A percentile compares a stretch with the other conserved stretches of the same genome.
Conservation (phyloP, 2,888 invertebrate genomes). For the Gisinianus flammeolus region DNA sequence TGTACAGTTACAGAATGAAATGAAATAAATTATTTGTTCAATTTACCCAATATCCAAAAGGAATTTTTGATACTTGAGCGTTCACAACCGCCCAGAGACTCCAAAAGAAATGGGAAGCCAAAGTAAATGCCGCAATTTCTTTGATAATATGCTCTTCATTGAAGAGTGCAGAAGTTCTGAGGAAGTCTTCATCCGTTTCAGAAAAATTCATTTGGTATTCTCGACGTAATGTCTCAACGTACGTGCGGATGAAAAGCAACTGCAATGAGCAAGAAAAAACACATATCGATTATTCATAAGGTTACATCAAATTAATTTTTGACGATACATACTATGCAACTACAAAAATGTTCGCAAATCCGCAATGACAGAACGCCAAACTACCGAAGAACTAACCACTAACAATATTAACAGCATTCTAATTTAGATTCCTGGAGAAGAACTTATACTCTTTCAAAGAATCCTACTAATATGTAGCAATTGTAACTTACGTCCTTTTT, state of each 20-base stretch:
- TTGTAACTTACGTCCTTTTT: too few relatives aligned
- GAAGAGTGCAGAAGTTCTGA: conserved; percentile 50
- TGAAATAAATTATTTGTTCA: background rate
- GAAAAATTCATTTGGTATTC: conserved; percentile 61
- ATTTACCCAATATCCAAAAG: conserved; percentile 93
- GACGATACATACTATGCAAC: too few relatives aligned
- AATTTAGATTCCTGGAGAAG: too few relatives aligned
- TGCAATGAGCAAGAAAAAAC: conserved; percentile 59
- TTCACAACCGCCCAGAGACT: conserved; percentile 89
- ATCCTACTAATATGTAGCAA: too few relatives aligned
- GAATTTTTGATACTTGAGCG: conserved; percentile 83
- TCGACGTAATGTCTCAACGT: conserved; percentile 64
- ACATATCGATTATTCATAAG: background rate
- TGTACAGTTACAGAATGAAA: too few relatives aligned
- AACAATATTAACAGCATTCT: too few relatives aligned
- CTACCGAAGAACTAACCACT: too few relatives aligned
- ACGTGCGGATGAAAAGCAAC: conserved; percentile 67
- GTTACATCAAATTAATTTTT: too few relatives aligned
- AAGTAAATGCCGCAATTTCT: conserved; percentile 82
- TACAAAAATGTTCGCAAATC: too few relatives aligned
- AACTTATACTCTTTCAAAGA: too few relatives aligned
- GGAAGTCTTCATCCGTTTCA: conserved; percentile 61
- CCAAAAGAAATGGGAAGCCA: conserved; percentile 94
- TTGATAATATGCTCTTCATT: conserved; percentile 70
- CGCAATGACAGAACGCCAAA: too few relatives aligned